Conservation (phyloP, 1,140 invertebrate species). For the Drosophila hydei region DNA sequence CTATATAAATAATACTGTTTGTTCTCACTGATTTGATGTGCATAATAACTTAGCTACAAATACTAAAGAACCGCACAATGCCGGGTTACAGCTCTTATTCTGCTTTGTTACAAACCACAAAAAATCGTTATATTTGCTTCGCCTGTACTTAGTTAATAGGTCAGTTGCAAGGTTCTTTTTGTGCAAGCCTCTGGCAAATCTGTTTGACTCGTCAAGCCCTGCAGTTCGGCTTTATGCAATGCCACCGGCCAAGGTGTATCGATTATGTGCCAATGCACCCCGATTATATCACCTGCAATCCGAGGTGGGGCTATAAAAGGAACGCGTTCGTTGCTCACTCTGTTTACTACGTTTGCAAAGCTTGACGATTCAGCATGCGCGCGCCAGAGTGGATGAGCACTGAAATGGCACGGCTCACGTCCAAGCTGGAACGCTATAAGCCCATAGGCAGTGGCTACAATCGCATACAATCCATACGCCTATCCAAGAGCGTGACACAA, state of each 20-base stretch:
- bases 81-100: neutral
- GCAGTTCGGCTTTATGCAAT: conserved; percentile 54
- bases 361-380: conserved; percentile 54
- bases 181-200: conserved; percentile 51
- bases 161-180: conserved; percentile 46
- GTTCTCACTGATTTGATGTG: no score
- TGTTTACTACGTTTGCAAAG: conserved; percentile 51
- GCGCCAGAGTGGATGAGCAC: conserved; percentile 77
- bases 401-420: conserved; percentile 72
- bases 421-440: conserved; percentile 74
- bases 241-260: conserved; percentile 41
- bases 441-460: conserved; percentile 73
- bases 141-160: conserved; percentile 64
- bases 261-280: conserved; percentile 43
- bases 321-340: conserved; percentile 17
- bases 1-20: conserved; percentile 21
- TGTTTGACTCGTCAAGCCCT: conserved; percentile 26
- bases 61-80: no score
- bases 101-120: conserved; percentile 59
- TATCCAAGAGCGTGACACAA: conserved; percentile 79
- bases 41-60: no score
- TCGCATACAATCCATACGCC: conserved; percentile 74
- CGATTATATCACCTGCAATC: conserved; percentile 43
- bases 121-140: conserved; percentile 54
- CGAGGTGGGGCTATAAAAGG: conserved; percentile 55